phyloP scores from a whole-genome alignment of 2,888 invertebrate genomes.

The Resseliella maxima region DNA sequence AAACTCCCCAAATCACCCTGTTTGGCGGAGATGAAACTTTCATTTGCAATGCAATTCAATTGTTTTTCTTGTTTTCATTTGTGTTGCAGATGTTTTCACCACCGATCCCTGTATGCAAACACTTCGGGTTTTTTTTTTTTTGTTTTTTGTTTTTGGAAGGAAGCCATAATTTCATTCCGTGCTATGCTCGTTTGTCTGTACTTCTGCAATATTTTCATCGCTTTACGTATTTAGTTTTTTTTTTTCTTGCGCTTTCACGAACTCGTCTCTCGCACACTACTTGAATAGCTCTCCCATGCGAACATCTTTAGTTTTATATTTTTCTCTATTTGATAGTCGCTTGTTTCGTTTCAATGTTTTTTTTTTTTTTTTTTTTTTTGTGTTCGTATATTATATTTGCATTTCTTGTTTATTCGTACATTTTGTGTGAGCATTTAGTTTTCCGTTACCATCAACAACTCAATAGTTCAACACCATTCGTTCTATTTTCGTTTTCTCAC shows the following conservation, averaged over 20 bases:
- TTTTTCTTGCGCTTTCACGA: not conserved
- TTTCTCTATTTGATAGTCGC: not conserved
- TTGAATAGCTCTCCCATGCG: not conserved
- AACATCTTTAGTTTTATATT: not conserved
- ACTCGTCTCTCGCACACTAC: not conserved
- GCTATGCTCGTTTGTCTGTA: constrained; percentile 27
- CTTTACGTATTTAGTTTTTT: not conserved
- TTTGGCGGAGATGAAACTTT: not conserved
- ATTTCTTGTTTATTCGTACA: constrained; percentile 43
- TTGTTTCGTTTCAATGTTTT: not conserved
- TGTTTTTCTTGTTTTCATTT: not conserved
- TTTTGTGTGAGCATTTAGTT: constrained; percentile 10
- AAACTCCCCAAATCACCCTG: not conserved
- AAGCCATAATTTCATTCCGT: constrained; percentile 35
- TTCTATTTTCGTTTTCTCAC: not conserved
- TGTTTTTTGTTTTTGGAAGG: not conserved
- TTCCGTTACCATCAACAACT: constrained; percentile 41
- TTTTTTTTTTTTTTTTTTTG: too few relatives aligned
- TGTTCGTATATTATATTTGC: constrained; percentile 34
- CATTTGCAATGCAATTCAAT: not conserved
- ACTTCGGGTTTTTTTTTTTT: not conserved
- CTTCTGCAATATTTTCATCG: constrained; percentile 28
- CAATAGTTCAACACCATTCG: constrained; percentile 24
- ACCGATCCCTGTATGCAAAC: not conserved
- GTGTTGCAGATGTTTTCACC: not conserved